Conservation (phyloP, 2,113 vertebrate species). For the Alexandromys fortis region DNA sequence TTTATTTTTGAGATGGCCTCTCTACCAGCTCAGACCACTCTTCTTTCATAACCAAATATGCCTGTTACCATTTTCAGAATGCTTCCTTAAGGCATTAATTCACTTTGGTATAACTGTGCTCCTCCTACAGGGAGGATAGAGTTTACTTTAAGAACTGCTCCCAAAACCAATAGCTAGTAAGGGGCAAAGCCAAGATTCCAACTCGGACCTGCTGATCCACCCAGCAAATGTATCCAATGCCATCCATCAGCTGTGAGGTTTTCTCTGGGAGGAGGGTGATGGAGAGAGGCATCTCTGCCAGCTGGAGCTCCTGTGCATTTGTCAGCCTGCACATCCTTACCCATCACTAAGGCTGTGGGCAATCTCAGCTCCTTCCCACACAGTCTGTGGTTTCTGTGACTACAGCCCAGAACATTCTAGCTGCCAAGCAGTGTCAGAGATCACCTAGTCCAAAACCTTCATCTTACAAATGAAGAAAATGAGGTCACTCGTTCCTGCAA, state of each 20-base stretch:
- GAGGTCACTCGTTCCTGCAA: not conserved
- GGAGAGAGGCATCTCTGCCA: not conserved
- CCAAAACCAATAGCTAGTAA: not conserved
- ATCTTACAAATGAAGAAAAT: constrained; percentile 57
- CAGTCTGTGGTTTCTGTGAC: not conserved
- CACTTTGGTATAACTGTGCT: not conserved
- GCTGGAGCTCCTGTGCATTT: not conserved
- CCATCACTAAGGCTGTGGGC: not conserved
- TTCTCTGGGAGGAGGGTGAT: not conserved
- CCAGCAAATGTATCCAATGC: not conserved
- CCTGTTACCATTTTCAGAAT: not conserved
- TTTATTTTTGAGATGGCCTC: not conserved
- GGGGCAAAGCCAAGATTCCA: not conserved
- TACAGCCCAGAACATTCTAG: not conserved
- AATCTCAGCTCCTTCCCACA: not conserved
- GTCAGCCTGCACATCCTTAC: not conserved
- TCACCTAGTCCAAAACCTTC: not conserved
- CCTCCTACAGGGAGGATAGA: not conserved
- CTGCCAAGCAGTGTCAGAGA: not conserved
- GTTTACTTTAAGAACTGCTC: not conserved
- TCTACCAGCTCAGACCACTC: not conserved
- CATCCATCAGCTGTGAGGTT: not conserved
- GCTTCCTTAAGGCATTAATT: not conserved
- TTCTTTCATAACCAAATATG: not conserved
- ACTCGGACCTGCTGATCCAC: not conserved